Evolutionary conservation across 2,113 vertebrate species (phyloP), one percentile per base, ranked within the genome.

Genomic region (Ctenomys sociabilis): DNA sequence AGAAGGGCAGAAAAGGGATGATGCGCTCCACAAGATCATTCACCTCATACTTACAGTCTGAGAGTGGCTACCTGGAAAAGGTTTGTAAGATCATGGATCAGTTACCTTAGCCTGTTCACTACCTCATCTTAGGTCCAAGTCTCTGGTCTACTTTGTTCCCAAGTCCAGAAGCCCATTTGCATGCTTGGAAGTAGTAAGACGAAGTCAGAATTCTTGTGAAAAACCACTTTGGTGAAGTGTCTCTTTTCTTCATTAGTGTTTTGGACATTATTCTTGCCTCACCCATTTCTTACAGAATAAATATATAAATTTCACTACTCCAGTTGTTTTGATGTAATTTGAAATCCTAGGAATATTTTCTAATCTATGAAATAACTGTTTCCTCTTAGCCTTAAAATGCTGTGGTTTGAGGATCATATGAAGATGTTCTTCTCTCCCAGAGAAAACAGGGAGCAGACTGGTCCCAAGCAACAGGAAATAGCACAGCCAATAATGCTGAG

Each of bases 261-360:
- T 57, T 57, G 43, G 14, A 45, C n/a, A 1, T 64, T 73, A 88
- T 72, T 85, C 35, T 49, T 86, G 66, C 26, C 35, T 94, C 35
- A 52, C 16, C 70, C 11, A 2, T 19, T 87, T 64, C 24, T 94
- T 88, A 73, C 9, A 59, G 85, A 92, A 85, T 28, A 12, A 17
- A 11, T 19, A 75, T 2, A 22, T 70, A 70, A 11, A n/a, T 80
- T 68, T 90, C n/a, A 61, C 26, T 64, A 43, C 35, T 57, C 40
- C 35, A 77, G 63, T 52, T 91, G 88, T 81, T 21, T 19, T 94
- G 4, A 22, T n/a, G 0, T 64, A 81, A 40, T 30, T 89, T 83
- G 43, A 97, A 95, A 94, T 96, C 63, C 68, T 45, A 75, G 37
- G 30, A 77, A 91, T 85, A 80, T 86, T 88, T 93, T 24, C 7